Evolutionary conservation across 2,888 invertebrate genomes (phyloP).

Genomic region (Trachelus tabidus): DNA sequence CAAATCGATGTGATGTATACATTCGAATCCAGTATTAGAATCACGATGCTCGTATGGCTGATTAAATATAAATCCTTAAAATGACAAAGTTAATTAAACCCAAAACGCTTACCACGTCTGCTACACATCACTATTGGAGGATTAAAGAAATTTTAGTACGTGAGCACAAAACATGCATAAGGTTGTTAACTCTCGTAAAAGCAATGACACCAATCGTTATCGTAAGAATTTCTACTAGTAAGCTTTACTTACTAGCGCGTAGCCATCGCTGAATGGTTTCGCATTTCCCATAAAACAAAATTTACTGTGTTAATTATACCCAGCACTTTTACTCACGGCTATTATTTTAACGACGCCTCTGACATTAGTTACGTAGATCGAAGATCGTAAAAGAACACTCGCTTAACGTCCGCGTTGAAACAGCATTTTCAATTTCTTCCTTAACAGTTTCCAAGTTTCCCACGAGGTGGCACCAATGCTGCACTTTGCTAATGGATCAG

Average conservation of each 20-base stretch:
- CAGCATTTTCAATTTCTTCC: background rate
- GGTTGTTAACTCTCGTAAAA: background rate
- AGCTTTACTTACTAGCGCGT: background rate
- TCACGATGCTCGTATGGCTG: too few species aligned
- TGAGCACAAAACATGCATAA: background rate
- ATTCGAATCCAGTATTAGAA: background rate
- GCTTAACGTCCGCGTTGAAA: background rate
- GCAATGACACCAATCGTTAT: background rate
- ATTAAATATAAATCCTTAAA: too few species aligned
- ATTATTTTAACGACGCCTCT: background rate
- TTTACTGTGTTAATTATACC: slow-evolving; percentile 18
- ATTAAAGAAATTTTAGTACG: background rate
- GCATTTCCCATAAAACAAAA: slow-evolving; percentile 20
- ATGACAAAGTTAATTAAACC: too few species aligned
- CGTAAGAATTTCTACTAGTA: background rate
- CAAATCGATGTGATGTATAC: background rate
- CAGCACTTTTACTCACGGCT: background rate
- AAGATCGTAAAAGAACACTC: background rate
- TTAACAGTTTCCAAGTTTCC: background rate
- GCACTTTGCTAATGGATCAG: background rate
- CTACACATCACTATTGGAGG: background rate
- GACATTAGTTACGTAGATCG: background rate
- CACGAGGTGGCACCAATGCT: background rate
- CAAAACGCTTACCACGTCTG: background rate
- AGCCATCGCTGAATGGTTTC: slow-evolving; percentile 3